These are phyloP conservation scores for Steromphala cineraria DNA, from an alignment of 2,888 invertebrate genomes.

Conservation along the genomic window DNA sequence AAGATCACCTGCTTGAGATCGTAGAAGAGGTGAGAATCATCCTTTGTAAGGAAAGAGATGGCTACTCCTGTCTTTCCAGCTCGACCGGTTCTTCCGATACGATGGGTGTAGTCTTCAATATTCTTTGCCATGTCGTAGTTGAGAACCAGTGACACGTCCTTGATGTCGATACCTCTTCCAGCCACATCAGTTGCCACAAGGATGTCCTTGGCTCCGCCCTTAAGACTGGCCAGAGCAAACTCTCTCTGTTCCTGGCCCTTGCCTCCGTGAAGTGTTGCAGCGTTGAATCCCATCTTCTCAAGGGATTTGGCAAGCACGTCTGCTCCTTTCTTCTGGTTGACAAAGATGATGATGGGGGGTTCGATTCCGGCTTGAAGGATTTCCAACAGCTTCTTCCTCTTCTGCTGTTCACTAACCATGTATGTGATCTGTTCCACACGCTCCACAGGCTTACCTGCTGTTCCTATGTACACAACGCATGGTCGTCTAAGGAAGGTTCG, in stretches of 20 bases:
- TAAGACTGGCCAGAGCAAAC: constrained; percentile 96
- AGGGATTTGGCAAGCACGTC: constrained; percentile 97
- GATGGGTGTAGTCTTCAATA: constrained; percentile 87
- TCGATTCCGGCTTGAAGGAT: constrained; percentile 90
- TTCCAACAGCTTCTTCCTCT: constrained; percentile 94
- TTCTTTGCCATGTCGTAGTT: constrained; percentile 99
- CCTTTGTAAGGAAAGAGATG: constrained; percentile 96
- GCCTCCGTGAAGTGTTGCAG: constrained; percentile 98
- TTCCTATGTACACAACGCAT: constrained; percentile 97
- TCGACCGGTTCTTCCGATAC: constrained; percentile 99
- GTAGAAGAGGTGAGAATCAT: constrained; percentile 95
- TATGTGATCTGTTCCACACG: constrained; percentile 97
- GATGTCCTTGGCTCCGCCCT: constrained; percentile 96
- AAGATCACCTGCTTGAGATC: constrained; percentile 93
- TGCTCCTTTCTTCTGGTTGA: constrained; percentile 99
- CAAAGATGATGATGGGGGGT: constrained; percentile 99
- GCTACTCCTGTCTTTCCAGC: constrained; percentile 98
- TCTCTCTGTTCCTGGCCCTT: constrained; percentile 99
- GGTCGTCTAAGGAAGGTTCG: constrained; percentile 95
- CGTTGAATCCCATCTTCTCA: constrained; percentile 95
- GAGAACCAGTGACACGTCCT: constrained; percentile 98
- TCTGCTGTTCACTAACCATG: constrained; percentile 96
- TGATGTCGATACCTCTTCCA: constrained; percentile 99
- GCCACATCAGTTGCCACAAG: constrained; percentile 99
- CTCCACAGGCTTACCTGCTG: constrained; percentile 97